Evolutionary conservation across 2,797 vertebrate species (phyloP).

Genomic region (Triplophysa bombifrons): DNA sequence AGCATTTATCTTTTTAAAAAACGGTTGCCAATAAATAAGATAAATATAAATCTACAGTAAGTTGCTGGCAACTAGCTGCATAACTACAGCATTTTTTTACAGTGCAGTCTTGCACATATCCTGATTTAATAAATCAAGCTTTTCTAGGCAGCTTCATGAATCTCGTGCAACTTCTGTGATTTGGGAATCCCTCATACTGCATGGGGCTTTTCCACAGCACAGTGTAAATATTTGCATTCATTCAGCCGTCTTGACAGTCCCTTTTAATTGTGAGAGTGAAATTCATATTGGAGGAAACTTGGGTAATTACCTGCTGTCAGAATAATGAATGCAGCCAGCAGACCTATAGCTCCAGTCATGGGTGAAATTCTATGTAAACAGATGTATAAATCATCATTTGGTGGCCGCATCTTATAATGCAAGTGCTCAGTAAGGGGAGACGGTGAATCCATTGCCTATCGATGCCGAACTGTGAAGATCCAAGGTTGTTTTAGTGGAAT

Average conservation of each 20-base stretch:
- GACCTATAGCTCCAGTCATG: conserved; percentile 53
- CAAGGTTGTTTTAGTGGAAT: background rate
- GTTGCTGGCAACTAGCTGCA: too few relatives aligned
- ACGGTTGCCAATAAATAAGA: too few relatives aligned
- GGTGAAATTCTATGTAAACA: conserved; percentile 57
- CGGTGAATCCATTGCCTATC: conserved; percentile 36
- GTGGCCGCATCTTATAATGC: conserved; percentile 6
- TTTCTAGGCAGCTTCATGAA: background rate
- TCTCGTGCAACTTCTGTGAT: background rate
- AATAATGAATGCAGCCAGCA: conserved; percentile 45
- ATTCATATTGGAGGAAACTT: conserved; percentile 53
- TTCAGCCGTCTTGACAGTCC: conserved; percentile 38
- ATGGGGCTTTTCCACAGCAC: background rate
- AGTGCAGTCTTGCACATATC: background rate
- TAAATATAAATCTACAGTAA: too few relatives aligned
- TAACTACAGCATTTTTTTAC: too few relatives aligned
- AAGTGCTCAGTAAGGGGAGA: conserved; percentile 10
- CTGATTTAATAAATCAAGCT: background rate
- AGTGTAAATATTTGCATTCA: conserved; percentile 31
- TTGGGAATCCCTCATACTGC: conserved; percentile 13
- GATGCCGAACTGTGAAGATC: conserved; percentile 13
- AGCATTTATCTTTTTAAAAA: too few relatives aligned
- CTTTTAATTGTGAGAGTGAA: conserved; percentile 51
- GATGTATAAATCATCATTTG: conserved; percentile 61
- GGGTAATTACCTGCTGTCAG: conserved; percentile 54